A percentile compares a stretch with the other conserved stretches of the same genome.
These are phyloP conservation scores for Neolamprologus brichardi DNA, from an alignment of 2,113 vertebrate species.

Conservation along the genomic window DNA sequence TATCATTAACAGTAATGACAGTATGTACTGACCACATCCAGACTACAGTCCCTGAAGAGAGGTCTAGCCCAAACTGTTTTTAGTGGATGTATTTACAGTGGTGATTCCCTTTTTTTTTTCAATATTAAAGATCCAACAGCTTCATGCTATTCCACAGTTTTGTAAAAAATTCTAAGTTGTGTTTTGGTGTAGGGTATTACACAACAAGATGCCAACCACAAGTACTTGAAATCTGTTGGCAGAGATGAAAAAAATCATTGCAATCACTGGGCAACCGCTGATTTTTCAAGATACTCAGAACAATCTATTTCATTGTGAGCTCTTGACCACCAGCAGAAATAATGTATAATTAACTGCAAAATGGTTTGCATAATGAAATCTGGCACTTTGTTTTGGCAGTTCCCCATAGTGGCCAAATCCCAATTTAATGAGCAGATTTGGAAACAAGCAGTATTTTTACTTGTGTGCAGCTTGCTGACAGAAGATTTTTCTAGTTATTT, in stretches of 20 bases:
- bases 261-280: not conserved
- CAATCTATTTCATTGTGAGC: not conserved
- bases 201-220: not conserved
- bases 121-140: not conserved
- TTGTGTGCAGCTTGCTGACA: not conserved
- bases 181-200: not conserved
- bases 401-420: not conserved
- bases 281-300: not conserved
- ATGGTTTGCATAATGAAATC: not conserved
- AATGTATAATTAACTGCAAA: not conserved
- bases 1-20: not conserved
- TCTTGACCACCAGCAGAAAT: not conserved
- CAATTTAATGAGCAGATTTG: not conserved
- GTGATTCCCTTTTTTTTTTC: not conserved
- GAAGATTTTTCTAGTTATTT: not conserved
- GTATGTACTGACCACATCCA: not conserved
- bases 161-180: not conserved
- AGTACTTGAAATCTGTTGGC: not conserved
- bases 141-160: not conserved
- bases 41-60: not conserved
- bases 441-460: not conserved
- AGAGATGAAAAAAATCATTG: not conserved
- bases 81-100: not conserved
- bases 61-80: not conserved
- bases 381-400: not conserved